Conservation (phyloP, 2,113 vertebrate species). For the Phaethornis superciliosus region DNA sequence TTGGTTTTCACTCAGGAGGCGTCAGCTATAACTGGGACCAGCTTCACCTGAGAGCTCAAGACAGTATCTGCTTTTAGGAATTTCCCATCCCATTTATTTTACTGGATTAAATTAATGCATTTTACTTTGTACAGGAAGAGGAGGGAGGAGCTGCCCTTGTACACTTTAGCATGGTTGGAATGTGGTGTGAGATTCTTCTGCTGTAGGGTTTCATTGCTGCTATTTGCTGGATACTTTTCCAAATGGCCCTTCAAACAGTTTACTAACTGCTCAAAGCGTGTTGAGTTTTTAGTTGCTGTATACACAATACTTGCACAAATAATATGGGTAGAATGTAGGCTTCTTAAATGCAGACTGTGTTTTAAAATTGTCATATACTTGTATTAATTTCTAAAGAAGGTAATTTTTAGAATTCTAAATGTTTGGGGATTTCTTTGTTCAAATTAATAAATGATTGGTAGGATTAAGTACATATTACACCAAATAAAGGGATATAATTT, state of each 20-base stretch:
- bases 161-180: neutral
- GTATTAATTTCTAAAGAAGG: neutral
- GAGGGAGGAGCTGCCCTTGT: rapidly evolving
- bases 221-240: neutral
- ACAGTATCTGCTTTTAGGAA: neutral
- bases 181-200: neutral
- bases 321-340: neutral
- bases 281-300: rapidly evolving
- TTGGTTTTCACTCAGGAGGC: neutral
- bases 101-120: neutral
- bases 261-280: neutral
- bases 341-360: neutral
- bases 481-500: neutral
- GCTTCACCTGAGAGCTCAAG: neutral
- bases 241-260: neutral
- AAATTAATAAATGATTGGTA: neutral
- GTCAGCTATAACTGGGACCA: neutral
- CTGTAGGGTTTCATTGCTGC: neutral
- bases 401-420: neutral
- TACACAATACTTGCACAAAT: neutral
- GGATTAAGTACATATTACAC: neutral
- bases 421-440: neutral
- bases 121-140: neutral
- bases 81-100: neutral
- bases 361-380: neutral